These are phyloP conservation scores for Andrena bicolor DNA, from an alignment of 2,888 invertebrate species.

Conservation along the genomic window DNA sequence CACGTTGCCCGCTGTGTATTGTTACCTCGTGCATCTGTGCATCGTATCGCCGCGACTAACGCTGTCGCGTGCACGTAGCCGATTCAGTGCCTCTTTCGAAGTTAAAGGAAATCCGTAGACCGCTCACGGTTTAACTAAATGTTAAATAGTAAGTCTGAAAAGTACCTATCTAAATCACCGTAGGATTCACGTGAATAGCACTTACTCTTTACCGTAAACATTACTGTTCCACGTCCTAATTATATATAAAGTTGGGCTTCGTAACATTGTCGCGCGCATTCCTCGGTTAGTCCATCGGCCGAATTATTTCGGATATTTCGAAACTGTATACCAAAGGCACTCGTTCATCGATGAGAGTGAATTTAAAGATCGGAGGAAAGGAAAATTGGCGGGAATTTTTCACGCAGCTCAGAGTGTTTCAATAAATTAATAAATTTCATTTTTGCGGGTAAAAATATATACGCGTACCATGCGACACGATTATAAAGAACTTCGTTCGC, in stretches of 20 bases:
- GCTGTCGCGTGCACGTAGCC: conserved; percentile 13
- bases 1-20: conserved; percentile 43
- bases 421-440: neutral
- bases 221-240: conserved; percentile 4
- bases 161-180: conserved; percentile 13
- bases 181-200: conserved; percentile 17
- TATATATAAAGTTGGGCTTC: neutral
- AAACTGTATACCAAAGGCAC: neutral
- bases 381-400: neutral
- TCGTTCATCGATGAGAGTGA: neutral
- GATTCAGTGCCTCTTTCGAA: conserved; percentile 35
- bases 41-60: conserved; percentile 26
- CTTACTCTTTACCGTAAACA: conserved; percentile 8
- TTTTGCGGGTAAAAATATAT: neutral
- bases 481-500: conserved; percentile 29
- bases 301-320: conserved; percentile 2
- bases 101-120: conserved; percentile 40
- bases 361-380: neutral
- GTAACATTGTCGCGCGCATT: conserved; percentile 28
- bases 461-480: neutral
- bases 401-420: neutral
- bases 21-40: conserved; percentile 26
- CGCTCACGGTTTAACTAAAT: conserved; percentile 29
- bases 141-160: conserved; percentile 47
- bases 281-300: neutral